Evolutionary conservation across 2,888 invertebrate species (phyloP), one percentile per base, ranked within the genome.

Genomic region (Nemapogon koenigi): DNA sequence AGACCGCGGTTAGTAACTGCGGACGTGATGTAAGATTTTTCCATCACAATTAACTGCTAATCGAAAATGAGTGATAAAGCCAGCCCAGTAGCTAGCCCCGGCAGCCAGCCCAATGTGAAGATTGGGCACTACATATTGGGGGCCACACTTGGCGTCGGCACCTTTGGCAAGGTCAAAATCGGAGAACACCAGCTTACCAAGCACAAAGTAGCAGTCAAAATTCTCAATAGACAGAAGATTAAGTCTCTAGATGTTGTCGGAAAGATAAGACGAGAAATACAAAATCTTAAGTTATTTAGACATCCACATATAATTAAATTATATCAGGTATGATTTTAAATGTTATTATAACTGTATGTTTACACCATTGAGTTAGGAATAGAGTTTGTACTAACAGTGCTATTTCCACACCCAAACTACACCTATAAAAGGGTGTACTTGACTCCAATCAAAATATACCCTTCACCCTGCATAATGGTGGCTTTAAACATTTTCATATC

Each of bases 251-350:
- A 99, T 86, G 99, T 99, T 3, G 99, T 99, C 16, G 97, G 98
- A 2, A 99, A 99, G 78, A 99, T 99, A 51, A 84, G 97, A 41
- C 83, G 98, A 38, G 99, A 99, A 76, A 99, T 99, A 56, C 98
- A 99, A 70, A 99, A 99, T 78, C 84, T 99, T 22, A 98, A 99
- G 62, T 83, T 99, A n/a, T 99, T 99, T 60, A 85, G 98, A 48
- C 99, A 99, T 82, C 99, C 99, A 3, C 99, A 99, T 66, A 99
- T 99, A 51, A 99, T 99, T 46, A 97, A 98, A 78, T 70, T 99
- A 79, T 98, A 88, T 56, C 88, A 89, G 81, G 87, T 82, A 57
- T 68, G 67, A 26, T 68, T 35, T 28, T n/a, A n/a, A n/a, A n/a
- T n/a, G n/a, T n/a, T n/a, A n/a, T n/a, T n/a, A 22, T 10, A 22